These are phyloP conservation scores for Beroe ovata DNA, from an alignment of 37 sponge, comb jelly and placozoan genomes.

Conservation along the genomic window DNA sequence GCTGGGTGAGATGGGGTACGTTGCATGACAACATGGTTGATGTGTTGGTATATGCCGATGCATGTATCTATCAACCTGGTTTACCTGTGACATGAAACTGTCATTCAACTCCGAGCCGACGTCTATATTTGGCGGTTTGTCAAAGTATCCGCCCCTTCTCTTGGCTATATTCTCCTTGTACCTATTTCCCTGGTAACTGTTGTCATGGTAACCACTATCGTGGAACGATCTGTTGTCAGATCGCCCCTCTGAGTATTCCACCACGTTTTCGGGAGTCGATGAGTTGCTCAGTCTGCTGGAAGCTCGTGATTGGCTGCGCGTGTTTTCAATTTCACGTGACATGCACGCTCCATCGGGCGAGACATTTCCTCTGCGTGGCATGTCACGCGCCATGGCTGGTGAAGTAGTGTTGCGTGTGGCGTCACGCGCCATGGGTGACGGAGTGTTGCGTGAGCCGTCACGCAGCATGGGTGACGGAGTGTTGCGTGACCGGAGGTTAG, in stretches of 20 bases:
- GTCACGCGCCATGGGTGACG: background rate
- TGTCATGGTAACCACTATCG: conserved; percentile 49
- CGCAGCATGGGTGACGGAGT: background rate
- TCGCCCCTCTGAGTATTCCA: background rate
- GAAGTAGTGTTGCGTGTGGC: background rate
- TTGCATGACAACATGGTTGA: too few relatives aligned
- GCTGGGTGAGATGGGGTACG: too few relatives aligned
- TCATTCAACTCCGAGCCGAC: conserved; percentile 15
- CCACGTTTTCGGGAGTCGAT: background rate
- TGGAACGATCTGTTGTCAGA: background rate
- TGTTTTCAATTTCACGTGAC: background rate
- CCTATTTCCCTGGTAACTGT: background rate
- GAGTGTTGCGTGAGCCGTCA: background rate
- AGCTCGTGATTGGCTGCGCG: background rate
- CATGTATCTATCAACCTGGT: too few relatives aligned
- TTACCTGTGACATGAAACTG: conserved; percentile 39
- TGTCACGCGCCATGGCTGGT: too few relatives aligned
- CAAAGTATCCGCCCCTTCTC: conserved; percentile 11
- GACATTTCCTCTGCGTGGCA: background rate
- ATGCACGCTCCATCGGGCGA: background rate
- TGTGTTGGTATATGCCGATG: too few relatives aligned
- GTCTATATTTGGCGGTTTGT: conserved; percentile 15
- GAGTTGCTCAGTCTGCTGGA: background rate
- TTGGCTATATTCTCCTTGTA: background rate
- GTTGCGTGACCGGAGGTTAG: background rate